Evolutionary conservation across 2,113 vertebrate genomes (phyloP).

Genomic region (Thryonomys swinderianus): DNA sequence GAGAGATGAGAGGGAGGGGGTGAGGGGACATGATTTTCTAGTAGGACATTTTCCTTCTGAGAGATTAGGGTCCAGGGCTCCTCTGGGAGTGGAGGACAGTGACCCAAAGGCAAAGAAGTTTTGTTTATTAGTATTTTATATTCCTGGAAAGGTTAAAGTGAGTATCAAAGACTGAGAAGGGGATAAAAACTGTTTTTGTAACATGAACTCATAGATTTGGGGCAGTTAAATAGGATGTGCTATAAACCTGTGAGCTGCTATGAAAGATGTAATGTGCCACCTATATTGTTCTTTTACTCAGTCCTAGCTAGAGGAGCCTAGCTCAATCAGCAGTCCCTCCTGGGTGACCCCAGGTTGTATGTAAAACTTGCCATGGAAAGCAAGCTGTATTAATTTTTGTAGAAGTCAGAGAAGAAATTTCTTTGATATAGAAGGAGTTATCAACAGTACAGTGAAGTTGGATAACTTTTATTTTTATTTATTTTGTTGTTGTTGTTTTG

Average conservation of each 20-base stretch:
- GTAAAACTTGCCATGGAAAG: neutral
- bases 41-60: neutral
- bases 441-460: neutral
- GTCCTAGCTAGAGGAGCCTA: neutral
- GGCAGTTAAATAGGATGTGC: neutral
- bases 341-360: neutral
- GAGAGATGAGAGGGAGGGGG: neutral
- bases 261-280: neutral
- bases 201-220: neutral
- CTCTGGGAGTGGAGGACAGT: neutral
- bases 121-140: neutral
- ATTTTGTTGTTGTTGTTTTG: too few relatives aligned
- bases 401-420: neutral
- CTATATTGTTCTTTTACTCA: neutral
- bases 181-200: neutral
- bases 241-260: neutral
- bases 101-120: neutral
- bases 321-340: neutral
- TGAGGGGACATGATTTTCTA: neutral
- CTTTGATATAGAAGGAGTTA: neutral
- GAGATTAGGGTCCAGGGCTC: neutral
- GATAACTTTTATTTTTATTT: too few relatives aligned
- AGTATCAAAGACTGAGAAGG: neutral
- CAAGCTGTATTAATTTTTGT: neutral
- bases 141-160: neutral